phyloP scores from a whole-genome alignment of 2,888 invertebrate genomes.

The Drosophila crucigera region DNA sequence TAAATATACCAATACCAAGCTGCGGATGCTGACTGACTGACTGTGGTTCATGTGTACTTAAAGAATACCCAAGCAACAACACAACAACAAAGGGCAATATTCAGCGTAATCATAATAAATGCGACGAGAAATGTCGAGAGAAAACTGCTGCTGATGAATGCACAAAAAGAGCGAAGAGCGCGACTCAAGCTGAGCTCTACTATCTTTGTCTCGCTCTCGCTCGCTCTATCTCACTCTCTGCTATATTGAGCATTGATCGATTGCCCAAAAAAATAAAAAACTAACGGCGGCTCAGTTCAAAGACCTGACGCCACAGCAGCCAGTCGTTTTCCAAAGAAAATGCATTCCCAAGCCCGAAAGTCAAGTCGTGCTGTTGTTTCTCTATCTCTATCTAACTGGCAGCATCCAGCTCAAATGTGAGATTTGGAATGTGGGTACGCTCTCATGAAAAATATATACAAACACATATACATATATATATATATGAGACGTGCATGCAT shows the following conservation, averaged over 20 bases:
- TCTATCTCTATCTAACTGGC: constrained; percentile 50
- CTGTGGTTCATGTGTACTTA: constrained; percentile 35
- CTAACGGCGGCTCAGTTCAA: constrained; percentile 78
- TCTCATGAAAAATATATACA: constrained; percentile 62
- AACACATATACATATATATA: constrained; percentile 11
- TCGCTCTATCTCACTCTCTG: constrained; percentile 16
- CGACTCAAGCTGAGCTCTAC: constrained; percentile 20
- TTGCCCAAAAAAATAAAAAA: constrained; percentile 60
- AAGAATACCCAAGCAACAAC: constrained; percentile 55
- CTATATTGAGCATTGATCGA: constrained; percentile 72
- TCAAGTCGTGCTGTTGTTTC: constrained; percentile 70
- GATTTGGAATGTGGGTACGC: constrained; percentile 70
- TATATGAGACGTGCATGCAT: constrained; percentile 33
- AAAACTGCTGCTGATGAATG: constrained; percentile 53
- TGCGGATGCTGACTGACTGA: constrained; percentile 35
- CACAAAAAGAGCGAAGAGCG: constrained; percentile 29
- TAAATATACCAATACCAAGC: constrained; percentile 40
- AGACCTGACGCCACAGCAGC: constrained; percentile 45
- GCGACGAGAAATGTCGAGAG: constrained; percentile 39
- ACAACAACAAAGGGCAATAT: constrained; percentile 76
- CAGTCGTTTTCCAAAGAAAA: constrained; percentile 59
- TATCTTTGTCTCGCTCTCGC: constrained; percentile 1
- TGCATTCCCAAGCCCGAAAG: constrained; percentile 73
- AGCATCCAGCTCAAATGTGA: constrained; percentile 51
- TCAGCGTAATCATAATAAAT: constrained; percentile 77